Base-by-base conservation (phyloP, 2,113 vertebrate genomes). In the Poeciliopsis occidentalis region DNA sequence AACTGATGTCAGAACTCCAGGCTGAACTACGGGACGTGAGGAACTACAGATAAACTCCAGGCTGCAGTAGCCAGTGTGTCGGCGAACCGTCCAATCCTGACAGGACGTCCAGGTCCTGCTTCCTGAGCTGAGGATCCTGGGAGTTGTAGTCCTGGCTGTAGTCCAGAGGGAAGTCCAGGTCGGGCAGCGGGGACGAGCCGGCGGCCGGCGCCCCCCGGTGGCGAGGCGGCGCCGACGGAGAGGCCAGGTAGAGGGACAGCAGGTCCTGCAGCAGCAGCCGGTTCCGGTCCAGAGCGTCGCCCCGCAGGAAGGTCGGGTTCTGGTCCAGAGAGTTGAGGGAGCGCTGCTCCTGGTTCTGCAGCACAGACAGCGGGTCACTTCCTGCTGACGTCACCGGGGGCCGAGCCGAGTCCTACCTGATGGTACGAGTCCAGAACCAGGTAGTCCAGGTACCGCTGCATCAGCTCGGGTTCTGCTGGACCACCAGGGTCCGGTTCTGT, bases 201-300 rank as follows among this genome's bases (percentile, higher is more conserved):
- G 79, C 27, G 10, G 89, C 83, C 82, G 73, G 77, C 72, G 73
- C 82, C 78, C 69, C 94, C 67, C 78, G 92, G 85, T 11, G 71
- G 34, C 57, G 64, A 76, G 85, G 88, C 82, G 96, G 89, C 1
- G 86, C 60, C 76, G 95, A 94, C 64, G 96, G 92, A 24, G 96
- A 87, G 64, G 95, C 87, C 78, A 97, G 87, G 63, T 96, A 95
- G 51, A 96, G 86, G 63, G 95, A 92, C 30, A 95, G 87, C 70
- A 97, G 87, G 75, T 97, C 95, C 86, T 97, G 95, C 85, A 98
- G 95, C 69, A 98, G 91, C 89, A 95, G 95, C 37, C 92, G 92
- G 7, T 96, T 95, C n/a, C 90, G 85, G 70, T 94, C 96, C 63
- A 95, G 79, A n/a, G 82, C 2, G 32, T 64, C 54, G 44, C 69